Evolutionary conservation across 2,113 vertebrate species (phyloP), one percentile per base, ranked within the genome.

Genomic region (Oreamnos americanus): DNA sequence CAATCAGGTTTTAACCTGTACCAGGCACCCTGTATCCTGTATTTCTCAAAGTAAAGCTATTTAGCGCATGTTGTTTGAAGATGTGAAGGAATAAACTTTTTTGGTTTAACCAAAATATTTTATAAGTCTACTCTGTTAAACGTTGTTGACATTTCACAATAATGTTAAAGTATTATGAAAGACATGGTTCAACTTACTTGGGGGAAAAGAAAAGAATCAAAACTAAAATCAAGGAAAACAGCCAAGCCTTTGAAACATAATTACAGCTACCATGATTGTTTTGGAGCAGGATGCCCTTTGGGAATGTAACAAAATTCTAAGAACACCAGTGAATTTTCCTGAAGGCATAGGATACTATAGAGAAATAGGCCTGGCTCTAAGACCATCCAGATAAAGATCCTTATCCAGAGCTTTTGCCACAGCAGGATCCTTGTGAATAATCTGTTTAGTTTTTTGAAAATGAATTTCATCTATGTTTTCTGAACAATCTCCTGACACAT

Each of bases 121-220:
- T 83, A 79, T 82, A 81, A 91, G 15, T 71, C 13, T 33, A 79
- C 13, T 55, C 45, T 83, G 89, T 33, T 90, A 90, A 94, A 95
- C 30, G 53, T 84, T 67, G 67, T 51, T 96, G 13, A 78, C 28
- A 90, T 76, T 87, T 90, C 49, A 83, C 14, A 94, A 62, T 55
- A 76, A 96, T 93, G 93, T 57, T 96, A 90, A 95, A 74, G 1
- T 26, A 87, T 53, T 79, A 90, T 28, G 90, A 3, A 97, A 96
- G 71, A 87, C 30, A 86, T 47, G 2, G 5, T 45, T 86, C n/a
- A 88, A 83, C 2, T 82, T 90, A 15, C 30, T 81, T 58, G 39
- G 43, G 11, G 36, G 49, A 43, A 39, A 64, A 76, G n/a, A 53
- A 76, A 78, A 26, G 19, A 33, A 60, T 93, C 5, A 94, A 89